phyloP scores from a whole-genome alignment of 2,113 vertebrate genomes.

The Corythaixoides concolor region DNA sequence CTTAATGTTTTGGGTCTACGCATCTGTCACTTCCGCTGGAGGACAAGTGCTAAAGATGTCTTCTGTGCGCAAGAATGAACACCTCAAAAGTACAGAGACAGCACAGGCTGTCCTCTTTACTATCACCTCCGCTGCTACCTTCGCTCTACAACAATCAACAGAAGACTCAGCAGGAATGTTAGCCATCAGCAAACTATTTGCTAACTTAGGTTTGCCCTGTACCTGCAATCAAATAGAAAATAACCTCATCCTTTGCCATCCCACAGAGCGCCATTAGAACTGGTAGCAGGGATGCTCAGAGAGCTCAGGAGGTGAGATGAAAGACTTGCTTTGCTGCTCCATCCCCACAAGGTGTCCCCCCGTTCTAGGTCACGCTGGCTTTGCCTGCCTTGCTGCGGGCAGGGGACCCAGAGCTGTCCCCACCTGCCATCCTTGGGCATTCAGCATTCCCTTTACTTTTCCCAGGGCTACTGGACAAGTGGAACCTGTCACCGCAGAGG shows the following conservation, averaged over 20 bases:
- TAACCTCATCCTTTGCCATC: neutral
- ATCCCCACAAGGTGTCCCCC: slow-evolving; percentile 23
- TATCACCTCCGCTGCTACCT: neutral
- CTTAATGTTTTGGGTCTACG: neutral
- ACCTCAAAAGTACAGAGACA: neutral
- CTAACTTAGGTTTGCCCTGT: neutral
- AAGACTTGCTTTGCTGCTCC: slow-evolving; percentile 23
- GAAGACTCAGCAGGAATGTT: neutral
- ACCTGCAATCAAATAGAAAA: neutral
- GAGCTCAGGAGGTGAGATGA: neutral
- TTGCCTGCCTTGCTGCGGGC: neutral
- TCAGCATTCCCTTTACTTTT: neutral
- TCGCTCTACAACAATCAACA: neutral
- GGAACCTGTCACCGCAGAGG: neutral
- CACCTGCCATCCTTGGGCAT: neutral
- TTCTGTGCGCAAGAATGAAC: neutral
- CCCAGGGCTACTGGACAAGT: too few species aligned
- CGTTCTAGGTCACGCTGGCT: neutral
- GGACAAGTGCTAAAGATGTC: neutral
- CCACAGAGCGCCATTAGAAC: rapidly evolving
- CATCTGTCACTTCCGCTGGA: neutral
- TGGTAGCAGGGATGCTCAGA: too few species aligned
- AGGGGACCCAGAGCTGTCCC: neutral
- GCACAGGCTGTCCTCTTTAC: neutral
- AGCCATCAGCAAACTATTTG: neutral